Base-by-base conservation (phyloP, 2,888 invertebrate genomes). In the Boloria selene region DNA sequence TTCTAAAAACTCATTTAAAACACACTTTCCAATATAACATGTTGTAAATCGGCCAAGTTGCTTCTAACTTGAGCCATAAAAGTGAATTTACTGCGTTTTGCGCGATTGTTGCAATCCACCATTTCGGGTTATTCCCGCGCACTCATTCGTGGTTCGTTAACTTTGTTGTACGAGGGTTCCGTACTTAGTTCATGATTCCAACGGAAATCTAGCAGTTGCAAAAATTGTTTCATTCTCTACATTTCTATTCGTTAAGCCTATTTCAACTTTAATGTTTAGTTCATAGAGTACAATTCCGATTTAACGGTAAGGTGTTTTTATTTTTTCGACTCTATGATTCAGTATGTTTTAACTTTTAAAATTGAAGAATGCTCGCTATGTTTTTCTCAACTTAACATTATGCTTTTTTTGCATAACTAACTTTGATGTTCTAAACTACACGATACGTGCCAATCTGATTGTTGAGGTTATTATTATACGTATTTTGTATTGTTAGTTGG, bases 71-170 rank as follows among this genome's bases (percentile, higher is more conserved):
- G 75, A 66, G 72, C 75, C 77, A 73, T 73, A 72, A 75, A 75
- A 71, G 70, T 70, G 79, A 83, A 87, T 86, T 84, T 84, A 86
- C 84, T 85, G 85, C 84, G 85, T 87, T 88, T 86, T 83, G 81
- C 77, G 79, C 83, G 83, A 88, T 88, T 86, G 88, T 88, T 88
- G 86, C 86, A 87, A 86, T 87, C 80, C 80, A 81, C 83, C 83
- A 84, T 87, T 86, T 85, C 75, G 83, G 85, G 82, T 83, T 84
- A 86, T 86, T 82, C 83, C 77, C 77, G 84, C 79, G 84, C 87
- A 85, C 84, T 83, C 79, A 85, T 86, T 85, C 85, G 86, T 83
- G 90, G 87, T 87, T 88, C 89, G 90, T 90, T 90, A 88, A 88
- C 86, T 89, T 88, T 87, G 84, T 82, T 86, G 84, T 85, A 86